Conservation (phyloP, 2,797 vertebrate species). For the Sylvilagus floridanus region DNA sequence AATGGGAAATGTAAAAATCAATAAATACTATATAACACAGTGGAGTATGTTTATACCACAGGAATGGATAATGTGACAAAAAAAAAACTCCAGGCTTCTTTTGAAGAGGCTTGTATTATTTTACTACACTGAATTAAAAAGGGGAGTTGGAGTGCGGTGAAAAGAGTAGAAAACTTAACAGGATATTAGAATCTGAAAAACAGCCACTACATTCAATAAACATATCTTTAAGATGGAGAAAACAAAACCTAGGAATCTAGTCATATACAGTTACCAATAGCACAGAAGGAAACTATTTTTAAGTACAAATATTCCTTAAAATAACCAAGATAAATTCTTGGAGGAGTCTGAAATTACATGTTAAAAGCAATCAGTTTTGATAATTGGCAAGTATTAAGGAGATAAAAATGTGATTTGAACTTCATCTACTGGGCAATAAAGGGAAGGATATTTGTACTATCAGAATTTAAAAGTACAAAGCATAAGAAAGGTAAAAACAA, state of each 20-base stretch:
- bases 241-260: neutral
- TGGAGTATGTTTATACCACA: neutral
- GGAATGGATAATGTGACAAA: neutral
- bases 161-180: neutral
- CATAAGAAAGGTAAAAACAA: neutral
- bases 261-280: neutral
- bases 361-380: constrained; percentile 27
- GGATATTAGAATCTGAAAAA: neutral
- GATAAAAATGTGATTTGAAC: constrained; percentile 16
- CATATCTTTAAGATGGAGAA: neutral
- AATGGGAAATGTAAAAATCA: neutral
- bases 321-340: neutral
- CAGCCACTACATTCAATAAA: neutral
- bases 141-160: neutral
- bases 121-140: neutral
- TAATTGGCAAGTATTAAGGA: neutral
- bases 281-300: constrained; percentile 1
- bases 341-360: neutral
- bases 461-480: neutral
- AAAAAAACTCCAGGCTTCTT: neutral
- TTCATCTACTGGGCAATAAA: too few relatives aligned
- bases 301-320: neutral
- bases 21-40: neutral
- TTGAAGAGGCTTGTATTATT: constrained; percentile 10
- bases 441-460: neutral